Percentiles rank a stretch among this genome's conserved stretches.
phyloP scores from a whole-genome alignment of 2,797 vertebrate species.

The Amblyopsis hoosieri region DNA sequence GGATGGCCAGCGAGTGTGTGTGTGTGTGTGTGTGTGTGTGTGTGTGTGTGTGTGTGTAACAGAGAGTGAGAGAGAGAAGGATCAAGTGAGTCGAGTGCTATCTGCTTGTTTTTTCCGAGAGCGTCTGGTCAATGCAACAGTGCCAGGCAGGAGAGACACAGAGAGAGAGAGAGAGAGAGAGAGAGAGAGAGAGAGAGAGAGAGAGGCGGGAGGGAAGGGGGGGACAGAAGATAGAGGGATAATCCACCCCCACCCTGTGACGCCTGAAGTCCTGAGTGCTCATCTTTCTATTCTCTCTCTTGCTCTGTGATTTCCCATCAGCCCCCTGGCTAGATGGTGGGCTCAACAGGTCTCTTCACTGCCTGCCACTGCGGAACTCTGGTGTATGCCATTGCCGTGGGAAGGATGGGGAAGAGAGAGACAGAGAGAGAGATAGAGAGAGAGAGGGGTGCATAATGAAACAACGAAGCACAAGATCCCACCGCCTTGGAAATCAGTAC shows the following conservation, averaged over 20 bases:
- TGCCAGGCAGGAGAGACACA: slow-evolving; percentile 8
- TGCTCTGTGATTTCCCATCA: neutral
- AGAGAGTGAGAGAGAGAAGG: slow-evolving; percentile 1
- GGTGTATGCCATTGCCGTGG: no score
- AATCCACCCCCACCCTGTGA: slow-evolving; percentile 30
- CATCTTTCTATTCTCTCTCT: slow-evolving; percentile 15
- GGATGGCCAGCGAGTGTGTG: slow-evolving; percentile 15
- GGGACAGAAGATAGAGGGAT: slow-evolving; percentile 1
- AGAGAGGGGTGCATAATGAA: no score
- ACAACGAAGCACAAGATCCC: no score
- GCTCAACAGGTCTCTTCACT: no score
- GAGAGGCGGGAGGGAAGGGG: slow-evolving; percentile 3
- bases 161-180: slow-evolving; percentile 13
- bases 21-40: slow-evolving; percentile 9
- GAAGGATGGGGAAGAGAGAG: no score
- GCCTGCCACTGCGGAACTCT: no score
- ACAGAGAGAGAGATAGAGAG: no score
- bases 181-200: slow-evolving; percentile 16
- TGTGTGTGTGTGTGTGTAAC: slow-evolving; percentile 21
- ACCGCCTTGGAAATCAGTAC: no score
- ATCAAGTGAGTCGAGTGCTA: slow-evolving; percentile 27
- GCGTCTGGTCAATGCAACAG: slow-evolving; percentile 53
- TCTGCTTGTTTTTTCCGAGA: slow-evolving; percentile 47
- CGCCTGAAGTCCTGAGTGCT: slow-evolving; percentile 38
- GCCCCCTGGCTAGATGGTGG: no score